phyloP scores from a whole-genome alignment of 2,113 vertebrate genomes.

The Ursus arctos region DNA sequence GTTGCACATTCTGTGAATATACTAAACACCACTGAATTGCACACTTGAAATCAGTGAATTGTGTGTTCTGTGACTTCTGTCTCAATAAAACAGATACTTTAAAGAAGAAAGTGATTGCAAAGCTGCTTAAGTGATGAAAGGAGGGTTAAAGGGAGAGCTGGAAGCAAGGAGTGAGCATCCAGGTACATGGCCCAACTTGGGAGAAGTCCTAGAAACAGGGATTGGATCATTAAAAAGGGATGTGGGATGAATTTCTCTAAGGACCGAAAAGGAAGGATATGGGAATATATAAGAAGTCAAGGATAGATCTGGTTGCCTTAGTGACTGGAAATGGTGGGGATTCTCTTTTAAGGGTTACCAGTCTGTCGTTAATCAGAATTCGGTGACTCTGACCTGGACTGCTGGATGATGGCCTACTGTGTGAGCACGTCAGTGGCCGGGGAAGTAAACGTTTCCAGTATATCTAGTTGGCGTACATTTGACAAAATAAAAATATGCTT shows the following conservation, averaged over 20 bases:
- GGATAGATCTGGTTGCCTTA: constrained; percentile 11
- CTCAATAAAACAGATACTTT: constrained; percentile 28
- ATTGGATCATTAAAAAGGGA: constrained; percentile 44
- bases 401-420: constrained; percentile 5
- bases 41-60: not conserved
- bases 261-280: not conserved
- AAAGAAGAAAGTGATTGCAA: not conserved
- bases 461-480: constrained; percentile 54
- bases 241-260: constrained; percentile 44
- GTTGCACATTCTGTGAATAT: not conserved
- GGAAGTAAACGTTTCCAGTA: not conserved
- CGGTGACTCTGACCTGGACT: constrained; percentile 16
- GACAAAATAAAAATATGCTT: constrained; percentile 42
- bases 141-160: not conserved
- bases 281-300: constrained; percentile 32
- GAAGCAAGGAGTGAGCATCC: not conserved
- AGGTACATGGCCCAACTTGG: not conserved
- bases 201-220: not conserved
- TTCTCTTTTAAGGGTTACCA: constrained; percentile 47
- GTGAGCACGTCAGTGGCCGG: not conserved
- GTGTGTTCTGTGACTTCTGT: not conserved
- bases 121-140: constrained; percentile 44
- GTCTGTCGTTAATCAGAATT: constrained; percentile 41
- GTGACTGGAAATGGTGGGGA: constrained; percentile 35
- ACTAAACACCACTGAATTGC: not conserved